Evolutionary conservation across 2,113 vertebrate species (phyloP).

Genomic region (Solea solea): DNA sequence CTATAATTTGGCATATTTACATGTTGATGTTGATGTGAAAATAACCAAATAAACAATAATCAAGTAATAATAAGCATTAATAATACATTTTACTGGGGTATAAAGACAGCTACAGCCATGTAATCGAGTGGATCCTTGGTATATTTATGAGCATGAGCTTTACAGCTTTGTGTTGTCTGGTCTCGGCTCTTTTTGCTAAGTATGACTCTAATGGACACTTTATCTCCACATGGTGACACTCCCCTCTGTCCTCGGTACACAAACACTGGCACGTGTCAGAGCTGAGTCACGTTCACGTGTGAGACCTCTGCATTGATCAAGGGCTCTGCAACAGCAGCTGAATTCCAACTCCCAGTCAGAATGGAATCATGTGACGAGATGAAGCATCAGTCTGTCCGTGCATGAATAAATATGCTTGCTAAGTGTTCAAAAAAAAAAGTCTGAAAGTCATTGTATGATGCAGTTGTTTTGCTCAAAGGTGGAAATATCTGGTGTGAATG

Average conservation of each 20-base stretch:
- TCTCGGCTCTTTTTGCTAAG: conserved; percentile 16
- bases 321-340: conserved; percentile 16
- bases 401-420: not conserved
- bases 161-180: not conserved
- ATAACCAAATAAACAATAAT: no score
- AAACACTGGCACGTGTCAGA: conserved; percentile 54
- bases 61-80: no score
- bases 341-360: not conserved
- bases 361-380: no score
- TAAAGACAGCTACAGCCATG: no score
- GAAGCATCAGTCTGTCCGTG: not conserved
- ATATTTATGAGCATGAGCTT: not conserved
- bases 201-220: conserved; percentile 52
- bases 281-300: conserved; percentile 41
- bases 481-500: conserved; percentile 11
- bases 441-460: conserved; percentile 1
- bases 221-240: conserved; percentile 49
- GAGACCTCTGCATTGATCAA: conserved; percentile 22
- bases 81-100: no score
- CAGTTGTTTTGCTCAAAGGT: not conserved
- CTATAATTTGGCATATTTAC: no score
- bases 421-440: not conserved
- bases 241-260: conserved; percentile 56
- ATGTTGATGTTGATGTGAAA: no score
- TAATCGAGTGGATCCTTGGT: no score